These are phyloP conservation scores for Diachasmimorpha longicaudata DNA, from an alignment of 1,140 invertebrate species.

Conservation along the genomic window DNA sequence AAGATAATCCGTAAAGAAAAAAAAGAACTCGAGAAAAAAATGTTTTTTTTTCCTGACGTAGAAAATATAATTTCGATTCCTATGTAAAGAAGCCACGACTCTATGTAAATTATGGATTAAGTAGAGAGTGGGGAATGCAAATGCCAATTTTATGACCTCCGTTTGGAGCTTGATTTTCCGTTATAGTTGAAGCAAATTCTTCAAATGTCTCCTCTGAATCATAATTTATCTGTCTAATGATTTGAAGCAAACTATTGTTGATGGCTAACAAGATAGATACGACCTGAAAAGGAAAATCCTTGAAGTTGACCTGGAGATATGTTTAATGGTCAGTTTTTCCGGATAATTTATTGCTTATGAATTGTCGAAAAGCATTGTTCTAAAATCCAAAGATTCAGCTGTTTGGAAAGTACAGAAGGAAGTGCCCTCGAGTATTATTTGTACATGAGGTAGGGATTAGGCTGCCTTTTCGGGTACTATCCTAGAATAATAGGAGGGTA, in stretches of 20 bases:
- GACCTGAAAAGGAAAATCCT: background rate
- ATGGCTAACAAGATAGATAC: background rate
- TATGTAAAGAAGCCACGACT: background rate
- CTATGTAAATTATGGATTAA: background rate
- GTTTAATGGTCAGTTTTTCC: constrained; percentile 35
- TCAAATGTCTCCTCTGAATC: background rate
- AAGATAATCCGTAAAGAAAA: too few relatives aligned
- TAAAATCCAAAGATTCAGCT: constrained; percentile 41
- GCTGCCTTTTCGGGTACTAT: constrained; percentile 4
- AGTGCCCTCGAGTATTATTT: background rate
- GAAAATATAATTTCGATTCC: background rate
- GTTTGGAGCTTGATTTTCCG: background rate
- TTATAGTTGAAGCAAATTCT: background rate
- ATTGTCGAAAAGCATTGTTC: constrained; percentile 42
- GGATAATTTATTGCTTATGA: constrained; percentile 53
- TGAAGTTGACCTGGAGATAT: constrained; percentile 37
- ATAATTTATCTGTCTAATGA: too few relatives aligned
- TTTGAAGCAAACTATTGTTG: too few relatives aligned
- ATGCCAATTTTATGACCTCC: background rate
- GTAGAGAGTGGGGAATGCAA: background rate
- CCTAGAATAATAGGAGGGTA: constrained; percentile 17
- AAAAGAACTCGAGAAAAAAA: too few relatives aligned
- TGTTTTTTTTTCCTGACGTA: too few relatives aligned
- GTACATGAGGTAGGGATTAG: constrained; percentile 14
- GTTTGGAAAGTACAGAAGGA: constrained; percentile 3